phyloP scores from a whole-genome alignment of 1,140 invertebrate genomes.

The Trichonephila clavipes region DNA sequence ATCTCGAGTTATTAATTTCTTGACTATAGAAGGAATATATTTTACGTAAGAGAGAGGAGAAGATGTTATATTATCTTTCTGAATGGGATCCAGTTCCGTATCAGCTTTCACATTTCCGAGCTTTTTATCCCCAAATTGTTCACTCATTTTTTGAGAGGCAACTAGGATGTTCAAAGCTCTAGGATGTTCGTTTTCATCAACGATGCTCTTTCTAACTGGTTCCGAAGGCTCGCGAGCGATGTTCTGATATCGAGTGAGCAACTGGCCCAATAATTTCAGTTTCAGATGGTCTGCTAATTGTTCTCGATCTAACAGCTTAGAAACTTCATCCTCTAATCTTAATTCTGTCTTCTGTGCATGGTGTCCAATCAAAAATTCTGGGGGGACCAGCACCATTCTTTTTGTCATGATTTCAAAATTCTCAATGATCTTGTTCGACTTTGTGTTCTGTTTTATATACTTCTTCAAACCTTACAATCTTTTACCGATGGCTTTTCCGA shows the following conservation, averaged over 20 bases:
- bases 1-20: constrained; percentile 23
- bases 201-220: background rate
- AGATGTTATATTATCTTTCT: constrained; percentile 22
- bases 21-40: constrained; percentile 40
- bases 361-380: background rate
- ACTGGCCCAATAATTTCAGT: constrained; percentile 40
- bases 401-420: constrained; percentile 5
- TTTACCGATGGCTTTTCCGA: constrained; percentile 41
- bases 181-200: constrained; percentile 6
- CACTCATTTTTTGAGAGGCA: too few relatives aligned
- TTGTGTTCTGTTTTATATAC: background rate
- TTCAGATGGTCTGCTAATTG: constrained; percentile 36
- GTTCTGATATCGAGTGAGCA: constrained; percentile 53
- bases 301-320: background rate
- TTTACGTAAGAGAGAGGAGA: background rate
- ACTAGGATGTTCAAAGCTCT: too few relatives aligned
- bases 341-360: background rate
- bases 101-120: background rate
- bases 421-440: background rate
- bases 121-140: background rate
- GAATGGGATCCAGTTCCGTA: background rate
- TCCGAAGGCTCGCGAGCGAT: background rate
- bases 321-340: background rate
- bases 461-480: constrained; percentile 5
- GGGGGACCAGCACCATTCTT: background rate